Evolutionary conservation across 2,888 invertebrate genomes (phyloP), one percentile per base, ranked within the genome.

Genomic region (Pharmacophagus antenor): DNA sequence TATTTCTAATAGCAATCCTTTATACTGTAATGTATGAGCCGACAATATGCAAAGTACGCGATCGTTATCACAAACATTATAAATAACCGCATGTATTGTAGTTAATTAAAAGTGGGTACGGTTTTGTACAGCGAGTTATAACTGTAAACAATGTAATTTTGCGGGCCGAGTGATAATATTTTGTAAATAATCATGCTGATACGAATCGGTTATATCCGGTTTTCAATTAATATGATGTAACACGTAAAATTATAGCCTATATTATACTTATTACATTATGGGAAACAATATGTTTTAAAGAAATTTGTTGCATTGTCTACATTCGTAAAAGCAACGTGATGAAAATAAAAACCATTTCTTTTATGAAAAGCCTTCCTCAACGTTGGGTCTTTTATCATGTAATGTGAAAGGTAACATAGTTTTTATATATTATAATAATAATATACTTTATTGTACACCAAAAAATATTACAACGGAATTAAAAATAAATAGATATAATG

Each of bases 21-120:
- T 23, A 25, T 44, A 37, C 17, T 17, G 22, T 27, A 46, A 51
- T 41, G 20, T 51, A 52, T 51, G 15, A 25, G 20, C 23, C 7
- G 20, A 37, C 44, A 51, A 12, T n/a, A 18, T 51, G 41, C 49
- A 51, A 44, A 46, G 46, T n/a, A 20, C 20, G 8, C 1, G 50
- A 56, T 47, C 21, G 53, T 37, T 56, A 61, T 61, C 61, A 18
- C 2, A n/a, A 23, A 2, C 48, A 42, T 31, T 44, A 61, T 61
- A 61, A 53, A 61, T 53, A 56, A 56, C 49, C 25, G n/a, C 41
- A 27, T 51, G 51, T n/a, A n/a, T n/a, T n/a, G n/a, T 48, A 56
- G 48, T 56, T 61, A 61, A 61, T 56, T 61, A 56, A 61, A 61
- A 56, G 47, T 31, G 44, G 44, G 15, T 51, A n/a, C 49, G 23